Evolutionary conservation across 1,140 invertebrate genomes (phyloP).

Genomic region (Aplysia californica): DNA sequence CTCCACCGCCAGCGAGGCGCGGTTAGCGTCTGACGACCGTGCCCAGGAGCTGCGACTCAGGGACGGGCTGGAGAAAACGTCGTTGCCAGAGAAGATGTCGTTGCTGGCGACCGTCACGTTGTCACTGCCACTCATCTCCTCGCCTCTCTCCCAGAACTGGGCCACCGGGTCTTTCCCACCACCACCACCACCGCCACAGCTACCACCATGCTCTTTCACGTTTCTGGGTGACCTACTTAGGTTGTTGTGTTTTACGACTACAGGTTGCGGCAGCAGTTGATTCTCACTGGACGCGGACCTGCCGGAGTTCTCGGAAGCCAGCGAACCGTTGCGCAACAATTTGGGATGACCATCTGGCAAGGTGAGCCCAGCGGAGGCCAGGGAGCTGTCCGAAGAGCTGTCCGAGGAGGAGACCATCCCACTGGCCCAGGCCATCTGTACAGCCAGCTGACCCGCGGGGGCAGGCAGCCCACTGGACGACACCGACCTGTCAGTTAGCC

Average conservation of each 20-base stretch:
- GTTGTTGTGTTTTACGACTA: not conserved
- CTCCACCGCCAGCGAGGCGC: conserved; percentile 4
- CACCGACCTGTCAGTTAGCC: not conserved
- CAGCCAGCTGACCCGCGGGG: not conserved
- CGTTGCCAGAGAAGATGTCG: not conserved
- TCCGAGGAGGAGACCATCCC: conserved; percentile 26
- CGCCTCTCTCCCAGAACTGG: too few relatives aligned
- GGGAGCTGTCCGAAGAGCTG: conserved; percentile 23
- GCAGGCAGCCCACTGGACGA: conserved; percentile 1
- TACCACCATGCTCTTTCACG: too few relatives aligned
- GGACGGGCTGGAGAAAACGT: not conserved
- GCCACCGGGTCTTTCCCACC: too few relatives aligned
- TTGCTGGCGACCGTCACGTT: not conserved
- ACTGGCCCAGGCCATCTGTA: conserved; percentile 31
- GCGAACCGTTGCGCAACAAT: too few relatives aligned
- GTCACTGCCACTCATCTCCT: not conserved
- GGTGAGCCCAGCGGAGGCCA: too few relatives aligned
- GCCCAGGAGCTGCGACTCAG: conserved; percentile 16
- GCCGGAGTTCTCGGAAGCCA: not conserved
- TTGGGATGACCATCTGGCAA: too few relatives aligned
- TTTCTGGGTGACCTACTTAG: not conserved
- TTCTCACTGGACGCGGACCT: conserved; percentile 12
- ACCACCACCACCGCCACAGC: too few relatives aligned
- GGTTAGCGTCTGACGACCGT: conserved; percentile 3
- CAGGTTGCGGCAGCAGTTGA: not conserved